phyloP scores from a whole-genome alignment of 2,797 vertebrate species.

The Austrolebias charrua region DNA sequence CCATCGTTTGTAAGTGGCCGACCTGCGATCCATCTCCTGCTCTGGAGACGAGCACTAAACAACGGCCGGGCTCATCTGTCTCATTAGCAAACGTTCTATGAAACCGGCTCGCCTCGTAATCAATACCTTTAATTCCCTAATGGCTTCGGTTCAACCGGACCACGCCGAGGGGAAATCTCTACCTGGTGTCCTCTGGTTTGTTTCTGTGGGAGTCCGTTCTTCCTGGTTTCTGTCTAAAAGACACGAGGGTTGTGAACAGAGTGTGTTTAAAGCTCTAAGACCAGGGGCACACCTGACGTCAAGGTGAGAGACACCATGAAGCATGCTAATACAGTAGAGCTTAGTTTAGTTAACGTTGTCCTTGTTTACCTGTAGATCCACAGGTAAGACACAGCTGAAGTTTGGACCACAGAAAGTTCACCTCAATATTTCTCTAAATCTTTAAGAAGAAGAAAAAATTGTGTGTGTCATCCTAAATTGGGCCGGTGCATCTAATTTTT shows the following conservation, averaged over 20 bases:
- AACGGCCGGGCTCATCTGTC: conserved; percentile 50
- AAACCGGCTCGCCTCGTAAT: conserved; percentile 52
- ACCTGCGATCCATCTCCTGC: conserved; percentile 44
- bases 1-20: conserved; percentile 33
- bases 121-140: conserved; percentile 74
- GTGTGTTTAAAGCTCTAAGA: conserved; percentile 17
- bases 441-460: too few species aligned
- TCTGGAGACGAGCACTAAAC: conserved; percentile 47
- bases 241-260: too few species aligned
- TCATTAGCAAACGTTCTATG: conserved; percentile 67
- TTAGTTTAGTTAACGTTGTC: too few species aligned
- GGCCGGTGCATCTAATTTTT: too few species aligned
- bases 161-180: conserved; percentile 43
- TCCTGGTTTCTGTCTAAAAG: conserved; percentile 42
- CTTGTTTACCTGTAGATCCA: too few species aligned
- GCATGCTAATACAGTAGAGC: too few species aligned
- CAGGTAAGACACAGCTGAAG: too few species aligned
- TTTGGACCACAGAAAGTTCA: too few species aligned
- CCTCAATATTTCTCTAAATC: too few species aligned
- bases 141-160: conserved; percentile 48
- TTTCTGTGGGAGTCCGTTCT: conserved; percentile 30
- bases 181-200: conserved; percentile 28
- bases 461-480: too few species aligned
- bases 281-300: too few species aligned
- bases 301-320: too few species aligned